A percentile compares a stretch with the other conserved stretches of the same genome.
Evolutionary conservation across 37 sponge, comb jelly and placozoan species (phyloP).

Genomic region (Ianthella basta): DNA sequence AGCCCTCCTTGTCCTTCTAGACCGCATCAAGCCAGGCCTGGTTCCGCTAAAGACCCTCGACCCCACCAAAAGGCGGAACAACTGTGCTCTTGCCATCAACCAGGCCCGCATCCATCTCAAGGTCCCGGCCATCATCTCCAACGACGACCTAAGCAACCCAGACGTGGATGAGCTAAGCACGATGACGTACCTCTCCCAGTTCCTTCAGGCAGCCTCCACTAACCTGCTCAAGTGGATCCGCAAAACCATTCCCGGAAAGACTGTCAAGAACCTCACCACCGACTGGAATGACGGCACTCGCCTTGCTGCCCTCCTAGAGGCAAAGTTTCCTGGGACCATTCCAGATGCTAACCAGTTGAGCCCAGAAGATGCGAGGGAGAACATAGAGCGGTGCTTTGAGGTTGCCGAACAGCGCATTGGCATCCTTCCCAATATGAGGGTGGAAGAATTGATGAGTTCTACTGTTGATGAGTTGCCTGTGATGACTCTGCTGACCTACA

Average conservation of each 20-base stretch:
- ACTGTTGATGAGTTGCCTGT: slow-evolving; percentile 75
- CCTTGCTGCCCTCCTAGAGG: slow-evolving; percentile 63
- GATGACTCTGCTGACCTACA: slow-evolving; percentile 47
- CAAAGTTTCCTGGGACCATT: slow-evolving; percentile 48
- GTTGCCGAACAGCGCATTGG: slow-evolving; percentile 44
- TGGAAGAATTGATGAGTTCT: slow-evolving; percentile 41
- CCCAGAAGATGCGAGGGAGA: slow-evolving; percentile 39
- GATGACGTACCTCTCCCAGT: slow-evolving; percentile 88
- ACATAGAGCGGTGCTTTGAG: slow-evolving; percentile 34
- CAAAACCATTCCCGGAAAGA: slow-evolving; percentile 52
- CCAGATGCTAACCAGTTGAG: slow-evolving; percentile 42
- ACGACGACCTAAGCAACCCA: slow-evolving; percentile 56
- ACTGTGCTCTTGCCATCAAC: slow-evolving; percentile 69
- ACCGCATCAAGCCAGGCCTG: slow-evolving; percentile 72
- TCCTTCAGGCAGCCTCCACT: slow-evolving; percentile 49
- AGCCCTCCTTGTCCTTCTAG: slow-evolving; percentile 62
- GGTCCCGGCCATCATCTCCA: slow-evolving; percentile 61
- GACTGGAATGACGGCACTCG: slow-evolving; percentile 75
- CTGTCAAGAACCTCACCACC: slow-evolving; percentile 63
- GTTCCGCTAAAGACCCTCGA: slow-evolving; percentile 55
- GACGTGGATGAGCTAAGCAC: slow-evolving; percentile 80
- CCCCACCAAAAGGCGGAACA: slow-evolving; percentile 59
- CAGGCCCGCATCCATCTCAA: slow-evolving; percentile 70
- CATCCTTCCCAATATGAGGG: slow-evolving; percentile 36
- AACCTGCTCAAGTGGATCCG: slow-evolving; percentile 68